phyloP scores from a whole-genome alignment of 2,113 vertebrate species.

The Pungitius pungitius region DNA sequence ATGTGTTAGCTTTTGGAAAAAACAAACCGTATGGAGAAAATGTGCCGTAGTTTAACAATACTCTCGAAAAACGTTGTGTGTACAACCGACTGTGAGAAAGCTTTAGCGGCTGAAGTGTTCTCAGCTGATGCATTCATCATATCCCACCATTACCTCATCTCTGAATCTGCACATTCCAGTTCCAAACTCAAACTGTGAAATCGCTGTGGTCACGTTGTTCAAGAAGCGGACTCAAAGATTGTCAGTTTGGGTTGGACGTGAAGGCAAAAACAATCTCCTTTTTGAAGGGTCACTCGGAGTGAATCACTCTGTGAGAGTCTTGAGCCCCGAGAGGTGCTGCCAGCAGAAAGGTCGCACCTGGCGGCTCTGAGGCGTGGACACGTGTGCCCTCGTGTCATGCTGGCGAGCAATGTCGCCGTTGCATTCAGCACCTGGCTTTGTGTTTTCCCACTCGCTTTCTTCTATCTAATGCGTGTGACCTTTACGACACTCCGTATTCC shows the following conservation, averaged over 20 bases:
- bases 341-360: not conserved
- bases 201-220: not conserved
- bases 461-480: constrained; percentile 54
- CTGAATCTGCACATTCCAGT: not conserved
- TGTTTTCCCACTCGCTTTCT: constrained; percentile 1
- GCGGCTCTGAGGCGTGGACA: constrained; percentile 16
- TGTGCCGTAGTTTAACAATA: not conserved
- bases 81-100: not conserved
- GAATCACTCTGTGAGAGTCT: not conserved
- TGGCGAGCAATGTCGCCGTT: constrained; percentile 10
- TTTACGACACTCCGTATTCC: constrained; percentile 32
- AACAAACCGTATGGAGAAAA: not conserved
- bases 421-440: not conserved
- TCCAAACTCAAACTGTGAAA: not conserved
- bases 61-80: not conserved
- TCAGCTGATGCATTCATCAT: not conserved
- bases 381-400: constrained; percentile 25
- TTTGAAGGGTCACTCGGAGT: not conserved
- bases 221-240: not conserved
- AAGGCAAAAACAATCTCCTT: not conserved
- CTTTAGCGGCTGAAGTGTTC: not conserved
- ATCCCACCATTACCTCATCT: constrained; percentile 3
- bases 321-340: constrained; percentile 17
- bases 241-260: not conserved
- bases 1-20: constrained; percentile 12